A percentile compares a stretch with the other conserved stretches of the same genome.
Evolutionary conservation across 2,888 invertebrate genomes (phyloP).

Genomic region (Oxycera nigricornis): DNA sequence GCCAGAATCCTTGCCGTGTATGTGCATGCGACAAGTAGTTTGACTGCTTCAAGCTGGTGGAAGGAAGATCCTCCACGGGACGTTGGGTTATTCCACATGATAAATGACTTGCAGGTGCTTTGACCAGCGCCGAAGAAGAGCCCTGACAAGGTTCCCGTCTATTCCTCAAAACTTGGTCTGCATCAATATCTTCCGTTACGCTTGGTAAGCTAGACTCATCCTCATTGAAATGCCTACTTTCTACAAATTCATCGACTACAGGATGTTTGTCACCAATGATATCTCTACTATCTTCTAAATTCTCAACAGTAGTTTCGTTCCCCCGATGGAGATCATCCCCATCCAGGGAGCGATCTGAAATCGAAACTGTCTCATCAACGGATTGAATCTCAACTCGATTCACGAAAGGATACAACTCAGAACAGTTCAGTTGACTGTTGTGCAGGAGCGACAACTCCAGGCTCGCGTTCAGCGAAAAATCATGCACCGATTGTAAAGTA

Average conservation of each 20-base stretch:
- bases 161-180: no score
- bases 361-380: constrained; percentile 35
- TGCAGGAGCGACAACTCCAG: constrained; percentile 55
- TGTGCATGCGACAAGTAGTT: constrained; percentile 21
- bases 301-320: neutral
- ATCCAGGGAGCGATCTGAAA: no score
- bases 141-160: no score
- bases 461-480: constrained; percentile 51
- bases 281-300: neutral
- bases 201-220: constrained; percentile 41
- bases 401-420: constrained; percentile 42
- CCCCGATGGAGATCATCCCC: no score
- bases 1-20: constrained; percentile 55
- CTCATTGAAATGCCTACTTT: neutral
- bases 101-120: no score
- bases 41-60: neutral
- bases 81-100: constrained; percentile 41
- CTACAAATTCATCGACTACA: neutral
- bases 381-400: constrained; percentile 43
- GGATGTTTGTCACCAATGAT: neutral
- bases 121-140: no score
- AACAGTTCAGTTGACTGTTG: constrained; percentile 53
- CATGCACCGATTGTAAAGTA: neutral
- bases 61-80: constrained; percentile 28
- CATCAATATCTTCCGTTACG: constrained; percentile 38